A percentile compares a stretch with the other conserved stretches of the same genome.
Conservation (phyloP, 2,888 invertebrate species). For the Bursaphelenchus okinawaensis region DNA sequence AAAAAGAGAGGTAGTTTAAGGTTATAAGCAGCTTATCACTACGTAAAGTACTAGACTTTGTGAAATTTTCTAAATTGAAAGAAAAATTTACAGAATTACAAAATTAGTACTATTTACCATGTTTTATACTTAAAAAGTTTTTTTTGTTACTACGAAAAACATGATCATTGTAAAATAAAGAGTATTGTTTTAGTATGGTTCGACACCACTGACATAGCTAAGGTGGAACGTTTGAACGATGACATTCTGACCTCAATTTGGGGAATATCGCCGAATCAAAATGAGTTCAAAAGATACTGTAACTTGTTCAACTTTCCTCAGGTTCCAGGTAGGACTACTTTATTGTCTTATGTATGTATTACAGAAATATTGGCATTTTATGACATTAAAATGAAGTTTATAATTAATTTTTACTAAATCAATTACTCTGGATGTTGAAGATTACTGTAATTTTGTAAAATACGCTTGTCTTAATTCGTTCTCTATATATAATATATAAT, state of each 20-base stretch:
- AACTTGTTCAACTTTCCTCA: neutral
- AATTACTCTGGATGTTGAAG: too few relatives aligned
- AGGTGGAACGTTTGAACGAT: constrained; percentile 38
- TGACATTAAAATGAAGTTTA: neutral
- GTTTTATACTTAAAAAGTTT: neutral
- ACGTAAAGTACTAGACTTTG: constrained; percentile 1
- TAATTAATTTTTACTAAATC: neutral
- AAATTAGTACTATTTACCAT: too few relatives aligned
- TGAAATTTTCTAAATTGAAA: constrained; percentile 9
- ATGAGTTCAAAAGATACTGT: constrained; percentile 17
- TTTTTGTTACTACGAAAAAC: constrained; percentile 6
- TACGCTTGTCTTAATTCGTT: too few relatives aligned
- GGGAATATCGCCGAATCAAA: constrained; percentile 20
- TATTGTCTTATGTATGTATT: neutral
- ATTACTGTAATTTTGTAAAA: too few relatives aligned
- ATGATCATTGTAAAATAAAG: constrained; percentile 12
- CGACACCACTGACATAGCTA: constrained; percentile 60
- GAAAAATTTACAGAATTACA: too few relatives aligned
- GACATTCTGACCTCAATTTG: constrained; percentile 5
- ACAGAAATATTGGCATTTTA: neutral
- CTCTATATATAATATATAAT: too few relatives aligned
- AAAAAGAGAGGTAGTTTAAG: constrained; percentile 22
- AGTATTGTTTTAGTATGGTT: constrained; percentile 59
- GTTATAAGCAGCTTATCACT: neutral
- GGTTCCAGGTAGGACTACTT: neutral